Base-by-base conservation (phyloP, 2,113 vertebrate genomes). In the Alaudala cheleensis region DNA sequence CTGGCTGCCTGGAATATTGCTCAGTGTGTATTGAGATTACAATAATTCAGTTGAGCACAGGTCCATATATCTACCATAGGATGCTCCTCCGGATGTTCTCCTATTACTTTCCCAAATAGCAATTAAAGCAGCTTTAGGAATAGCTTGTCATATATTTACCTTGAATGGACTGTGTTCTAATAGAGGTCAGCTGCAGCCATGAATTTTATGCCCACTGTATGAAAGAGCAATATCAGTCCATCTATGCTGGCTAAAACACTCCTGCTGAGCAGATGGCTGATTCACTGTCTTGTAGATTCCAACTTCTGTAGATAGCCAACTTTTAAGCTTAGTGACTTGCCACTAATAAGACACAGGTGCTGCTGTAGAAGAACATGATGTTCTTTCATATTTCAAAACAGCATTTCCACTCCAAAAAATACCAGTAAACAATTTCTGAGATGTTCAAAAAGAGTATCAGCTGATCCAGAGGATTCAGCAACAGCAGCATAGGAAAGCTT, bases 71-170 rank as follows among this genome's bases (percentile, higher is more conserved):
- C 40, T 93, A 90, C 65, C 61, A 28, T 31, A 65, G 1, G 5
- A 78, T 74, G 40, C 25, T 92, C 69, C 61, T 90, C 90, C 4
- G 7, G 76, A 74, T 86, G 23, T 60, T 90, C 90, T 66, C 53
- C 49, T 18, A 53, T 64, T 78, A n/a, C 69, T 84, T 88, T 74
- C 37, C 51, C 22, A 56, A 37, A 23, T 0, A 81, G 71, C 56
- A 93, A 64, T 92, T 95, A 88, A 94, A 94, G 28, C 72, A 90
- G 60, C 56, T 81, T 86, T 90, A 88, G 80, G 91, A 96, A 78
- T 45, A 81, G 34, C 76, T 94, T 84, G 80, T 71, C 69, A 71
- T 69, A 66, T 64, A 56, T 88, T 81, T 69, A 65, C 74, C 65
- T 92, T 71, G 65, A 86, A 64, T 1, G 1, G 61, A 29, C 33